These are phyloP conservation scores for Spizella passerina DNA, from an alignment of 2,797 vertebrate species.

Conservation along the genomic window DNA sequence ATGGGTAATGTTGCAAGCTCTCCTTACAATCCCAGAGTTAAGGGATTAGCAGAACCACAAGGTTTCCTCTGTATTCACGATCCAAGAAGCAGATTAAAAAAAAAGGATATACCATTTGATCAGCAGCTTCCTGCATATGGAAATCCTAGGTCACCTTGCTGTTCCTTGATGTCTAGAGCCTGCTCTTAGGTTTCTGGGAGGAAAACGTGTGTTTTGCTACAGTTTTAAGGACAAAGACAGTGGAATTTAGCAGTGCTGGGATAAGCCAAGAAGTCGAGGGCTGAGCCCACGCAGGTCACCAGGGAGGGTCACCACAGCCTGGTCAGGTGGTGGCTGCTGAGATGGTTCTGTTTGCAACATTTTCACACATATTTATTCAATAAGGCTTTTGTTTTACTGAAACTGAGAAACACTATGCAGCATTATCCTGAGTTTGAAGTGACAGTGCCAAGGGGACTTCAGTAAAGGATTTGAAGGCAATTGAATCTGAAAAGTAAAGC, in stretches of 20 bases:
- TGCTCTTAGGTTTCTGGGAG: not conserved
- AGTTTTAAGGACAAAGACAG: conserved; percentile 33
- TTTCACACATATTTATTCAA: conserved; percentile 84
- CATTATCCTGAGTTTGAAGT: conserved; percentile 77
- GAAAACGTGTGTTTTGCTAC: not conserved
- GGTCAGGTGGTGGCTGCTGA: conserved; percentile 71
- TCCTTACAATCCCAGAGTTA: not conserved
- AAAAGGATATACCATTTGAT: conserved; percentile 10
- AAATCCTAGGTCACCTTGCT: conserved; percentile 46
- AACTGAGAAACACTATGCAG: conserved; percentile 62
- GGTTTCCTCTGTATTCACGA: not conserved
- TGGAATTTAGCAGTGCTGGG: conserved; percentile 42
- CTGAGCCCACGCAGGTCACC: conserved; percentile 62
- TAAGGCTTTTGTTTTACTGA: conserved; percentile 79
- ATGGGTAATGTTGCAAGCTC: not conserved
- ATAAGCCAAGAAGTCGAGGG: conserved; percentile 76
- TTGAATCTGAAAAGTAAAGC: conserved; percentile 73
- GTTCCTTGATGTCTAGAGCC: conserved; percentile 17
- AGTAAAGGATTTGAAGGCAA: conserved; percentile 70
- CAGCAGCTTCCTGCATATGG: conserved; percentile 21
- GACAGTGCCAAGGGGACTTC: conserved; percentile 72
- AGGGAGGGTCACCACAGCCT: conserved; percentile 54
- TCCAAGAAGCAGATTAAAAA: conserved; percentile 14
- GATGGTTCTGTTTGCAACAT: conserved; percentile 72
- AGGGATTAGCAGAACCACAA: conserved; percentile 8